phyloP scores from a whole-genome alignment of 2,797 vertebrate species.

The Steatocranus sp. region DNA sequence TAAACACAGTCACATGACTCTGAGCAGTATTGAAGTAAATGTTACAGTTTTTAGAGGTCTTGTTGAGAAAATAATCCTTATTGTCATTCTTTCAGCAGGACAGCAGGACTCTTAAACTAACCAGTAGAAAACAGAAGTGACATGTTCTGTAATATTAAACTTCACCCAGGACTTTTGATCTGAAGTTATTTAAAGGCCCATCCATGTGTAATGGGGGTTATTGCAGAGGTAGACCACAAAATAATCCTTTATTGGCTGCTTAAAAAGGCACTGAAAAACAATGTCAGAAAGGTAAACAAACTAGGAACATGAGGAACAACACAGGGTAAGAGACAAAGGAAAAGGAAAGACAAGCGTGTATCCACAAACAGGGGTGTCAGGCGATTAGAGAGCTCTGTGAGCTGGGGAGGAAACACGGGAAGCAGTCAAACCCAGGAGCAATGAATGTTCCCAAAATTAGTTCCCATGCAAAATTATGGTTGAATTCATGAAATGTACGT shows the following conservation, averaged over 20 bases:
- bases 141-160: not conserved
- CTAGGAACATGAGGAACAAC: not conserved
- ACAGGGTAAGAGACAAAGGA: not conserved
- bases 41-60: not conserved
- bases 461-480: not conserved
- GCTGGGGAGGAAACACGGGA: not conserved
- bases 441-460: not conserved
- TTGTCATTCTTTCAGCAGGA: not conserved
- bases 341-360: not conserved
- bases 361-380: not conserved
- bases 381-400: not conserved
- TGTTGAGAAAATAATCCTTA: not conserved
- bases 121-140: not conserved
- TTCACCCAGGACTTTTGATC: not conserved
- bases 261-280: not conserved
- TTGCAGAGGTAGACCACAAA: not conserved
- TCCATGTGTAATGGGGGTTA: not conserved
- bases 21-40: not conserved
- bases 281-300: not conserved
- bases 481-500: not conserved
- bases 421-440: not conserved
- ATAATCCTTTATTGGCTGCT: not conserved
- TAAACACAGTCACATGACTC: slow-evolving; percentile 1
- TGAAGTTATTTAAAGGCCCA: not conserved
- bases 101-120: not conserved